phyloP scores from a whole-genome alignment of 2,113 vertebrate genomes.

The Otolemur garnettii region DNA sequence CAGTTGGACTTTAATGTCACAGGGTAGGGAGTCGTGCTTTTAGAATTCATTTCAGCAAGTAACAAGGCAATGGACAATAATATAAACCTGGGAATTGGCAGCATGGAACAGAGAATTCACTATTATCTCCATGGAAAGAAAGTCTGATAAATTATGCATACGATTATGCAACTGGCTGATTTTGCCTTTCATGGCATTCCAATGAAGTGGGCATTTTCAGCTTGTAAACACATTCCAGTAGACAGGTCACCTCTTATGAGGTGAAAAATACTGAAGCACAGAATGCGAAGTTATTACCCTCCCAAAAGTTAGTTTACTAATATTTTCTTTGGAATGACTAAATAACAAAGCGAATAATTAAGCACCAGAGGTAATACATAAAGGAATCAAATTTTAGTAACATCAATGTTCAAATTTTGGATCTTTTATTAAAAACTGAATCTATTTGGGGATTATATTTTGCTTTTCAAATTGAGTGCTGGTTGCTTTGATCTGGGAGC shows the following conservation, averaged over 20 bases:
- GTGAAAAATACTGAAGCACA: not conserved
- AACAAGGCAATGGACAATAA: not conserved
- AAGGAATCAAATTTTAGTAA: not conserved
- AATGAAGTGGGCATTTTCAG: not conserved
- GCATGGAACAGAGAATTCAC: conserved; percentile 17
- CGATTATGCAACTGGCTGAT: conserved; percentile 38
- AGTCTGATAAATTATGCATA: conserved; percentile 73
- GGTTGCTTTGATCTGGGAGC: not conserved
- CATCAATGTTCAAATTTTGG: not conserved
- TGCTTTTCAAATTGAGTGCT: not conserved
- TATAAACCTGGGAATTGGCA: not conserved
- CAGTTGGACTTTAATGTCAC: conserved; percentile 28
- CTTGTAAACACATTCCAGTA: conserved; percentile 46
- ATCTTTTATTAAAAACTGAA: not conserved
- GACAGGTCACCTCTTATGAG: not conserved
- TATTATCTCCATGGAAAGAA: conserved; percentile 58
- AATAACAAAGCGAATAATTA: not conserved
- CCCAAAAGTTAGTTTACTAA: not conserved
- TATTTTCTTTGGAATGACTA: not conserved
- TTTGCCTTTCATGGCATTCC: conserved; percentile 50
- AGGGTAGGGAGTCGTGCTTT: not conserved
- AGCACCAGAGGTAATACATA: not conserved
- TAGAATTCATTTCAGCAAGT: conserved; percentile 56
- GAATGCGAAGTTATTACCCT: not conserved
- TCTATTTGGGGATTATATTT: not conserved